Base-by-base conservation (phyloP, 2,888 invertebrate species). In the Agonopterix heracliana region DNA sequence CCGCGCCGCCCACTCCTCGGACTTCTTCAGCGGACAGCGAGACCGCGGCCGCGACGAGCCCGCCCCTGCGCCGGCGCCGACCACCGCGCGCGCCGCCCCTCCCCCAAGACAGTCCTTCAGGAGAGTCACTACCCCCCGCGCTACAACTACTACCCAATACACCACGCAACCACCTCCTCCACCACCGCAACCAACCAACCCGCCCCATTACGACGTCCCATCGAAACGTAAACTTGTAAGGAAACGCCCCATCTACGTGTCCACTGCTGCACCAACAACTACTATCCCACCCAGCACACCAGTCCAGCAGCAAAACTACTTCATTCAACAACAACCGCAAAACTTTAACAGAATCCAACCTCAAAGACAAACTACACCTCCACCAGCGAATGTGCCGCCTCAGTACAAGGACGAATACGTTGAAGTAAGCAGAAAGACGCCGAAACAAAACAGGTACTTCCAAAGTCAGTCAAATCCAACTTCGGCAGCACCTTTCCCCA, bases 1-100 rank as follows among this genome's bases (percentile, higher is more conserved):
- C 51, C 91, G 92, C 60, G 91, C 92, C 42, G 93, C 93, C 17
- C 93, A 93, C 71, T 93, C 93, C 51, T 93, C 94, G 1, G 93
- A 94, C 76, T 94, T 94, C 84, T 94, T 93, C 78, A 92, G 93
- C 51, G 87, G 87, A 1, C 85, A 81, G 56, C 81, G 84, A 11
- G 87, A 88, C 45, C 81, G 83, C 35, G 88, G 86, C 43, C 84
- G 81, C 1, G 88, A 88, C 47, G 88, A 87, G n/a, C 54, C 61
- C 5, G 58, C 56, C 44, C 54, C 53, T 26, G 50, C 59, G 2
- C 56, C 59, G 54, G 45, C 55, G 14, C 58, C 61, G 9, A 50
- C 64, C 3, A 57, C 59, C 34, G 62, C 54, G 38, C 62, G 38
- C 26, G 58, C 71, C 60, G 74, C 64, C 57, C 79, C 41, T 17